These are phyloP conservation scores for Taenioides sp. DNA, from an alignment of 2,797 vertebrate genomes.

Conservation along the genomic window DNA sequence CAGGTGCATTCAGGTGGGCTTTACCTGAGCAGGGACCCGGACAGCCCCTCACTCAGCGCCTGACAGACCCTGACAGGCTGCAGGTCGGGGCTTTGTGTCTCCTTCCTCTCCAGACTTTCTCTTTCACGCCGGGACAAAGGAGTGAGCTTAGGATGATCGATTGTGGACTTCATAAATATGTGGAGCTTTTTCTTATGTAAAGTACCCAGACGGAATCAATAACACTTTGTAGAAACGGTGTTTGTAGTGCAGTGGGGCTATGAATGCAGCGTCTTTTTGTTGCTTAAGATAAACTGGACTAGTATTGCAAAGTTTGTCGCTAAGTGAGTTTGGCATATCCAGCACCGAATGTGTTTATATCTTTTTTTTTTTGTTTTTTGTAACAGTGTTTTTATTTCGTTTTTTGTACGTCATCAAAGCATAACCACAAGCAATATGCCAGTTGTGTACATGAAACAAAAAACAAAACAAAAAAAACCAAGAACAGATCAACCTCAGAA, in stretches of 20 bases:
- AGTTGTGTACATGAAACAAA: no score
- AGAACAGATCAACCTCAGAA: no score
- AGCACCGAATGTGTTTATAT: neutral
- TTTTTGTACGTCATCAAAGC: no score
- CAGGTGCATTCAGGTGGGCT: no score
- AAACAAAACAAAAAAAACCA: no score
- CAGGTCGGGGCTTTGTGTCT: conserved; percentile 49
- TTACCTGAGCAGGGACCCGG: conserved; percentile 1
- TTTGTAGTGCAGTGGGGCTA: neutral
- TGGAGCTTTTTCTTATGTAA: conserved; percentile 25
- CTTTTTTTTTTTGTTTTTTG: no score
- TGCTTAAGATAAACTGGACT: neutral
- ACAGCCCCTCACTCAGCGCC: conserved; percentile 63
- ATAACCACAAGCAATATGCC: no score
- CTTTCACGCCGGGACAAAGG: conserved; percentile 26
- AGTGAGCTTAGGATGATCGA: conserved; percentile 32
- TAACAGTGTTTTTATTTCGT: no score
- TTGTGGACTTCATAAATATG: conserved; percentile 24
- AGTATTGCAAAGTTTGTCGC: neutral
- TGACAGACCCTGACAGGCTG: conserved; percentile 52
- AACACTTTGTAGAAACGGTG: conserved; percentile 30
- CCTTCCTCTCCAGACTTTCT: conserved; percentile 33
- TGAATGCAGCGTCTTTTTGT: neutral
- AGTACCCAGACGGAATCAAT: conserved; percentile 23
- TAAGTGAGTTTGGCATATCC: neutral